phyloP scores from a whole-genome alignment of 2,888 invertebrate species.

The Trichopoda pennipes region DNA sequence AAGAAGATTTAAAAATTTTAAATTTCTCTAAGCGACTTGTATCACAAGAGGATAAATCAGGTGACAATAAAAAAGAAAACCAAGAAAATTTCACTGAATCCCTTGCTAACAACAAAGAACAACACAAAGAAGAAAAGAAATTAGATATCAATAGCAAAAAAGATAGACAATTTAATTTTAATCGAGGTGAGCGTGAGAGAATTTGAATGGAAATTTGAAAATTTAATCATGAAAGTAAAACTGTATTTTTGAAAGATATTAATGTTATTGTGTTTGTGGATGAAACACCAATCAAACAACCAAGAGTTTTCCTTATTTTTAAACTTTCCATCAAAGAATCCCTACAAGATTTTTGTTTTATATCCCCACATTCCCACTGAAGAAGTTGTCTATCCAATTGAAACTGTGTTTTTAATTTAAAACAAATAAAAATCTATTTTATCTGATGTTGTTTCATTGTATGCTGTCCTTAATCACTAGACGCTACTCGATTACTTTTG shows the following conservation, averaged over 20 bases:
- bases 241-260: slow-evolving; percentile 47
- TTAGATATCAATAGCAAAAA: slow-evolving; percentile 80
- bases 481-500: slow-evolving; percentile 14
- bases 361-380: slow-evolving; percentile 63
- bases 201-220: slow-evolving; percentile 67
- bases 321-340: slow-evolving; percentile 24
- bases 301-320: slow-evolving; percentile 14
- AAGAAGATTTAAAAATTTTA: slow-evolving; percentile 75
- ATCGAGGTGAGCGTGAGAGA: slow-evolving; percentile 81
- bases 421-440: slow-evolving; percentile 23
- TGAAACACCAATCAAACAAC: slow-evolving; percentile 60
- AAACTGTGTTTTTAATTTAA: slow-evolving; percentile 29
- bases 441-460: slow-evolving; percentile 49
- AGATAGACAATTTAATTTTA: slow-evolving; percentile 80
- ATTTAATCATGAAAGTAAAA: slow-evolving; percentile 30
- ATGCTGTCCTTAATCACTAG: slow-evolving; percentile 62
- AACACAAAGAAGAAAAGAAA: slow-evolving; percentile 69
- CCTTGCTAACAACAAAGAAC: slow-evolving; percentile 72
- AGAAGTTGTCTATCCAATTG: slow-evolving; percentile 67
- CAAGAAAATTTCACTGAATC: slow-evolving; percentile 70
- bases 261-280: slow-evolving; percentile 70
- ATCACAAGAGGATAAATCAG: slow-evolving; percentile 73
- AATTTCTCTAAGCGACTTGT: slow-evolving; percentile 75
- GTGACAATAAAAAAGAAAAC: slow-evolving; percentile 73
- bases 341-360: slow-evolving; percentile 40